Conservation (phyloP, 2,797 vertebrate species). For the Toxotes lorentzi region DNA sequence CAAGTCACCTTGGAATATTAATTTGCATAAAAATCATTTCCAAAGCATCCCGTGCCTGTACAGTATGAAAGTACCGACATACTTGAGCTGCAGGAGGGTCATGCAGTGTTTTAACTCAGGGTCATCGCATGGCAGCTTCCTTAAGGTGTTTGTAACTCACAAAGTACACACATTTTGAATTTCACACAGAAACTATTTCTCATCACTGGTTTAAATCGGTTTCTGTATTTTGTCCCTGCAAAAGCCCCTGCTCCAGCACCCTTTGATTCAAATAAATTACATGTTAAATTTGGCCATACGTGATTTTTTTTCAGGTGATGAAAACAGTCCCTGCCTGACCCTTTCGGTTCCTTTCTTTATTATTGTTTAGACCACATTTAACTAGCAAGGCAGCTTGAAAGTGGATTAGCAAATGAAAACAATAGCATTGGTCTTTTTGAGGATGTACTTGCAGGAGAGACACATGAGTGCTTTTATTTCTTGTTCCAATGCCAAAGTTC, state of each 20-base stretch:
- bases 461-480: neutral
- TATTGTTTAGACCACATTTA: neutral
- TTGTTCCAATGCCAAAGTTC: neutral
- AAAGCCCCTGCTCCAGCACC: neutral
- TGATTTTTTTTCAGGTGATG: neutral
- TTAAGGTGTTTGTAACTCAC: neutral
- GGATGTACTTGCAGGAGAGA: neutral
- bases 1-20: conserved; percentile 68
- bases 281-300: neutral
- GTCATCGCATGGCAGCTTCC: neutral
- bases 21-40: conserved; percentile 60
- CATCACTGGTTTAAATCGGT: neutral
- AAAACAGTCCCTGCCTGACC: neutral
- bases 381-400: neutral
- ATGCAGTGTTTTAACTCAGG: neutral
- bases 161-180: neutral
- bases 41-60: conserved; percentile 3
- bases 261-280: neutral
- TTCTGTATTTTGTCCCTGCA: neutral
- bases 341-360: neutral
- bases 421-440: neutral
- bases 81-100: conserved; percentile 6
- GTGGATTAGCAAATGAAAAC: neutral
- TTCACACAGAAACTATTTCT: neutral
- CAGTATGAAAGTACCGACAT: conserved; percentile 19